These are phyloP conservation scores for Empidonax traillii DNA, from an alignment of 2,113 vertebrate species.

Conservation along the genomic window DNA sequence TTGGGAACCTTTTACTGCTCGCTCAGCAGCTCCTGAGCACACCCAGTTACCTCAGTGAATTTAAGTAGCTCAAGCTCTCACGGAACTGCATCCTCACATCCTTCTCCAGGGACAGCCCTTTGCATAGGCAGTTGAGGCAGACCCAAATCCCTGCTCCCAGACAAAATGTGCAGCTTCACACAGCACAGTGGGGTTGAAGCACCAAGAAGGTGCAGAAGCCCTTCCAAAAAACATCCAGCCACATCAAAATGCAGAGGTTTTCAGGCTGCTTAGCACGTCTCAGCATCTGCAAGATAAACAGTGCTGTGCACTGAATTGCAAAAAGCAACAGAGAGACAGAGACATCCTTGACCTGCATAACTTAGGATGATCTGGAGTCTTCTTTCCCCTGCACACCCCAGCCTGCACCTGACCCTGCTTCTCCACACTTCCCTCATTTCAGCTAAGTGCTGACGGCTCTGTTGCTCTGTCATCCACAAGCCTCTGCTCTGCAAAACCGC, in stretches of 20 bases:
- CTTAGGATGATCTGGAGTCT: not conserved
- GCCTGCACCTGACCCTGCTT: not conserved
- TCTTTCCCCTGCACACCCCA: not conserved
- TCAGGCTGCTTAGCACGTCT: not conserved
- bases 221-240: not conserved
- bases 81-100: not conserved
- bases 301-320: not conserved
- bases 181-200: not conserved
- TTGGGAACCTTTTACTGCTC: not conserved
- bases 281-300: not conserved
- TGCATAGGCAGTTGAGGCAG: not conserved
- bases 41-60: rapidly evolving
- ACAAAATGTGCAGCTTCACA: not conserved
- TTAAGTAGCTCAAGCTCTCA: not conserved
- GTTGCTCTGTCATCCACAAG: not conserved
- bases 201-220: not conserved
- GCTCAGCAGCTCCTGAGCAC: not conserved
- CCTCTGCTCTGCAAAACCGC: not conserved
- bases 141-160: not conserved
- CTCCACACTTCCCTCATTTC: not conserved
- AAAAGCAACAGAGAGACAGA: not conserved
- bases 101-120: not conserved
- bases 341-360: not conserved
- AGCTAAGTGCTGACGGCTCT: not conserved
- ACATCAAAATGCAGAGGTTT: rapidly evolving